A percentile compares a stretch with the other conserved stretches of the same genome.
phyloP scores from a whole-genome alignment of 2,113 vertebrate genomes.

The Trogon melanurus region DNA sequence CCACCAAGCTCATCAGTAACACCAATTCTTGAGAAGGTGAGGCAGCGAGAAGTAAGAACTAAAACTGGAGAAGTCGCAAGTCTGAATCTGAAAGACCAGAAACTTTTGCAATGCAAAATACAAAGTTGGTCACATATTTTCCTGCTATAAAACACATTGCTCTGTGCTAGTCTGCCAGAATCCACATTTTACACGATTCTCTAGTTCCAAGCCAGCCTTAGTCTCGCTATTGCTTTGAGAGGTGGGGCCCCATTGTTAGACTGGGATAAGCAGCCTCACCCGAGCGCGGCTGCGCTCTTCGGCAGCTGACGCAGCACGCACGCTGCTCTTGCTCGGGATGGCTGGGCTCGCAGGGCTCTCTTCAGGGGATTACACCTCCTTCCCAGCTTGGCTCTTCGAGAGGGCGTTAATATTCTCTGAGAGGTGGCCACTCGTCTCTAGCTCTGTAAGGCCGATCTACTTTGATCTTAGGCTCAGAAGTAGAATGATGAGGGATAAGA shows the following conservation, averaged over 20 bases:
- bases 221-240: not conserved
- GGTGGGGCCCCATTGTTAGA: not conserved
- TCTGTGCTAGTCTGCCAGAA: not conserved
- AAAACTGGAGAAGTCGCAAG: not conserved
- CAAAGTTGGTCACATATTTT: not conserved
- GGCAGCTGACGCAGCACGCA: not conserved
- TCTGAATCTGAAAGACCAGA: not conserved
- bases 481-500: not conserved
- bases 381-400: slow-evolving; percentile 17
- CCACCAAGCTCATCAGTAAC: not conserved
- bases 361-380: slow-evolving; percentile 3
- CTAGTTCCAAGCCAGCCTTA: not conserved
- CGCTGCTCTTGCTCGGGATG: not conserved
- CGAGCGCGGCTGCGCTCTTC: accelerated
- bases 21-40: not conserved
- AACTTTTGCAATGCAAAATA: not conserved
- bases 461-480: slow-evolving; percentile 50
- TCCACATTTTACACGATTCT: not conserved
- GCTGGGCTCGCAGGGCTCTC: not conserved
- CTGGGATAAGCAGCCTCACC: not conserved
- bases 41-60: not conserved
- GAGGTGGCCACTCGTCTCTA: slow-evolving; percentile 30
- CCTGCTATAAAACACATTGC: not conserved
- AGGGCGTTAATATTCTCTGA: slow-evolving; percentile 40
- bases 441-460: slow-evolving; percentile 9